These are phyloP conservation scores for Temnothorax longispinosus DNA, from an alignment of 1,140 invertebrate species.

Conservation along the genomic window DNA sequence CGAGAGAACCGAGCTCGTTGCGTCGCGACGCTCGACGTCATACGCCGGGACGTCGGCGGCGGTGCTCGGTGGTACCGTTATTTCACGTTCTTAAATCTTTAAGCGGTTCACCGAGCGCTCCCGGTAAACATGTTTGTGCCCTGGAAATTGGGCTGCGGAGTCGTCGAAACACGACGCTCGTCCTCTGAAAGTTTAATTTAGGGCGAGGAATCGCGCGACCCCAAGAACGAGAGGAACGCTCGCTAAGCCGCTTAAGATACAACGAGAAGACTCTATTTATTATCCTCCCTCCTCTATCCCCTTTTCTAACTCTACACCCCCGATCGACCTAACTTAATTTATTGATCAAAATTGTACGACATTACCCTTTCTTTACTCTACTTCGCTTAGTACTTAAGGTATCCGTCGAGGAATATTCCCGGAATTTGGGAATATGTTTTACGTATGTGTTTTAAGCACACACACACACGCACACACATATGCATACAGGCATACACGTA, in stretches of 20 bases:
- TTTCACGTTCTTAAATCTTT: conserved; percentile 23
- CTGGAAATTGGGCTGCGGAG: neutral
- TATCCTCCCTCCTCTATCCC: conserved; percentile 1
- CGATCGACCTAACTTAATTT: conserved; percentile 70
- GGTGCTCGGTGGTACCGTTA: conserved; percentile 45
- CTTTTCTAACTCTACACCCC: conserved; percentile 54
- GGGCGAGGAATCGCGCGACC: neutral
- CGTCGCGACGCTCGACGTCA: conserved; percentile 47
- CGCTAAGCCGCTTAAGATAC: conserved; percentile 21
- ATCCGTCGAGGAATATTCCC: conserved; percentile 70
- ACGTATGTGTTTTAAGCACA: conserved; percentile 79
- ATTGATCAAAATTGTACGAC: conserved; percentile 69
- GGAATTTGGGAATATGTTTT: conserved; percentile 73
- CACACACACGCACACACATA: conserved; percentile 23
- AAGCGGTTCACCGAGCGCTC: conserved; percentile 16
- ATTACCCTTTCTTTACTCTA: conserved; percentile 19
- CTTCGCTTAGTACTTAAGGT: conserved; percentile 67
- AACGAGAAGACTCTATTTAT: conserved; percentile 64
- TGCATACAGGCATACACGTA: neutral
- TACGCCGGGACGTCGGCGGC: conserved; percentile 9
- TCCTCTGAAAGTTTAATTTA: neutral
- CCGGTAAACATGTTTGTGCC: conserved; percentile 7
- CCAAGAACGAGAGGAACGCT: neutral
- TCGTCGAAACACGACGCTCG: neutral
- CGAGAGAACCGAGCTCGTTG: neutral